phyloP scores from a whole-genome alignment of 2,113 vertebrate genomes.

The Peromyscus polionotus region DNA sequence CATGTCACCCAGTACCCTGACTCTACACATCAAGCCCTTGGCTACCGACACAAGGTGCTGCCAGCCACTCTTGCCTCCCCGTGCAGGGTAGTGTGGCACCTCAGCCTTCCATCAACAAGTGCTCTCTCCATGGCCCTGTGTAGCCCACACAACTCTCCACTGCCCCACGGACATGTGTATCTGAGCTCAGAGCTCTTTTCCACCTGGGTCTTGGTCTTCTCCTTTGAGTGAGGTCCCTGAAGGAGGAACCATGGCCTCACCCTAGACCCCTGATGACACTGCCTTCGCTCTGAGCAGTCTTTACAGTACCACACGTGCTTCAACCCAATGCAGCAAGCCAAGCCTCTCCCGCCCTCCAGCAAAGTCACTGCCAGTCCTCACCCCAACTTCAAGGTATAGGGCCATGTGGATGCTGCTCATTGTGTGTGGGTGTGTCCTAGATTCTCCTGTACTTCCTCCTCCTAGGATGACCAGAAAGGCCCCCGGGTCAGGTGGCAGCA shows the following conservation, averaged over 20 bases:
- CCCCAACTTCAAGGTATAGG: background rate
- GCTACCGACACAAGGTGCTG: background rate
- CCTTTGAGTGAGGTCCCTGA: background rate
- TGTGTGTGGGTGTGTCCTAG: background rate
- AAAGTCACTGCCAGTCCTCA: background rate
- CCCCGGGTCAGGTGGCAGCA: background rate
- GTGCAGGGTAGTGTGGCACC: fast-evolving
- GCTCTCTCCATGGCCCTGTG: background rate
- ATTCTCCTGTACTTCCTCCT: background rate
- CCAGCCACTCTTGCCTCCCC: background rate
- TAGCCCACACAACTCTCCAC: background rate
- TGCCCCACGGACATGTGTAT: background rate
- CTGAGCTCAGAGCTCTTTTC: background rate
- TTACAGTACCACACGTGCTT: too few relatives aligned
- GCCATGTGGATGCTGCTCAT: too few relatives aligned
- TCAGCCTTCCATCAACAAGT: background rate
- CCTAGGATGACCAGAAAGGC: background rate
- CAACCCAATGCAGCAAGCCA: background rate
- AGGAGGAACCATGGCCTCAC: background rate
- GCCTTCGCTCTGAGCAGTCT: background rate
- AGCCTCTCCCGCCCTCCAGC: background rate
- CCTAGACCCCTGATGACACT: background rate
- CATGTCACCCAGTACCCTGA: background rate
- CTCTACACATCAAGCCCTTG: background rate
- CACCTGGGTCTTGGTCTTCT: background rate